Percentiles rank a stretch among this genome's conserved stretches.
Conservation (phyloP, 64 coral and sea anemone species). For the Platygyra sinensis region DNA sequence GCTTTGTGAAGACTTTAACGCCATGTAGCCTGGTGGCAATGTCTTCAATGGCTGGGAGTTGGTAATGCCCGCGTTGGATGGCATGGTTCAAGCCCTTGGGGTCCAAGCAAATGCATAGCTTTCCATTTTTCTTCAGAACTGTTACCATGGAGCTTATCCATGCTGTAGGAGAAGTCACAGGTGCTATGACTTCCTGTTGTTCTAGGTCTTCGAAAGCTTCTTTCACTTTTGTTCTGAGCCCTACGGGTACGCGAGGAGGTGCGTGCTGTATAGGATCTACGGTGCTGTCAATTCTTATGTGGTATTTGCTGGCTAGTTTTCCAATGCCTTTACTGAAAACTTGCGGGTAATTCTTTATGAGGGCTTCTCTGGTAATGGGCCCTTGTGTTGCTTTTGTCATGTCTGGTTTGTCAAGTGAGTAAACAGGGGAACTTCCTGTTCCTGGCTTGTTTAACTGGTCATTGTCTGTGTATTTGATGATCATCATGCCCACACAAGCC, state of each 20-base stretch:
- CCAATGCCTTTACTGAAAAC: slow-evolving; percentile 19
- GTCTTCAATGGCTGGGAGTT: slow-evolving; percentile 43
- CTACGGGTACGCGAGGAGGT: background rate
- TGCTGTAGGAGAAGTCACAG: too few relatives aligned
- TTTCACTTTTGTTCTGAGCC: background rate
- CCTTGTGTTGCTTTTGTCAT: too few relatives aligned
- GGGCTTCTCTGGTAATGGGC: background rate
- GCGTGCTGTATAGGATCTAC: slow-evolving; percentile 14
- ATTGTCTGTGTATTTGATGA: slow-evolving; percentile 66
- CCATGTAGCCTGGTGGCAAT: slow-evolving; percentile 52
- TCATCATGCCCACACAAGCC: background rate
- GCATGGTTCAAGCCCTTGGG: too few relatives aligned
- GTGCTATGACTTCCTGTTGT: too few relatives aligned
- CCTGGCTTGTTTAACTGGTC: slow-evolving; percentile 37
- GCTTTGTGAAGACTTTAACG: slow-evolving; percentile 41
- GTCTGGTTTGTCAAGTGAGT: background rate
- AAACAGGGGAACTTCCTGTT: slow-evolving; percentile 1
- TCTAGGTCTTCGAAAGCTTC: too few relatives aligned
- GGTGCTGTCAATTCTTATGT: background rate
- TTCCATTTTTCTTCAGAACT: too few relatives aligned
- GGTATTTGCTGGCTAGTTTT: slow-evolving; percentile 5
- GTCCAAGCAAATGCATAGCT: too few relatives aligned
- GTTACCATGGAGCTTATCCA: too few relatives aligned
- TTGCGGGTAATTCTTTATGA: background rate
- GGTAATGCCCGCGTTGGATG: too few relatives aligned